phyloP scores from a whole-genome alignment of 2,797 vertebrate genomes.

The Gastrophryne carolinensis region DNA sequence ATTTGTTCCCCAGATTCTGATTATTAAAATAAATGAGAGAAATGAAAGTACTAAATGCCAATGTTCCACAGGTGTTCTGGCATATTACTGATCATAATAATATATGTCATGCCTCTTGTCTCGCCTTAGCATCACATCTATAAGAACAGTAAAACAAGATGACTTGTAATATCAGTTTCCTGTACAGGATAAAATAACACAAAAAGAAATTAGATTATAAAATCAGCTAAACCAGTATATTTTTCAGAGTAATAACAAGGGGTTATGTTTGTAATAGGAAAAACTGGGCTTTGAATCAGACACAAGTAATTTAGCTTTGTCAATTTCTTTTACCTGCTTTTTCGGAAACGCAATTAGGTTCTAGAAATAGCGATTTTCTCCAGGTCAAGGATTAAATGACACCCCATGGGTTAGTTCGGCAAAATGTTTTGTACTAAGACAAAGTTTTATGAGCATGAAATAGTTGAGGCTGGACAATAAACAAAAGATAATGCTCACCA shows the following conservation, averaged over 20 bases:
- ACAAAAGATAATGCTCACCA: not conserved
- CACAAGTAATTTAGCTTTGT: slow-evolving; percentile 2
- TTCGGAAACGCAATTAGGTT: slow-evolving; percentile 32
- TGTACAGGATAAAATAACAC: not conserved
- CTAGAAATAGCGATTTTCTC: slow-evolving; percentile 5
- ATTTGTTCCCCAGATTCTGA: slow-evolving; percentile 29
- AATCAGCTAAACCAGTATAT: slow-evolving; percentile 24
- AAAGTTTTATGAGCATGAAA: slow-evolving; percentile 1
- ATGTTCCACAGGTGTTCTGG: slow-evolving; percentile 27
- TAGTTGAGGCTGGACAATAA: not conserved
- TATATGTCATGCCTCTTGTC: slow-evolving; percentile 14
- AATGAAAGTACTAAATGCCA: slow-evolving; percentile 39
- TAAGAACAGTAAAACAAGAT: slow-evolving; percentile 32
- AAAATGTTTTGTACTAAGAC: slow-evolving; percentile 10
- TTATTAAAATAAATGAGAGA: slow-evolving; percentile 34
- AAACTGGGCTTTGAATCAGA: slow-evolving; percentile 7
- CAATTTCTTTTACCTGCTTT: slow-evolving; percentile 32
- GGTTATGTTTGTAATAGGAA: not conserved
- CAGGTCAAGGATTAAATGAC: slow-evolving; percentile 17
- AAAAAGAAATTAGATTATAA: slow-evolving; percentile 22
- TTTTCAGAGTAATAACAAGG: slow-evolving; percentile 20
- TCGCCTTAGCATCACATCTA: slow-evolving; percentile 18
- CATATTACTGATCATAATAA: slow-evolving; percentile 19
- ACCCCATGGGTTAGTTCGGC: slow-evolving; percentile 4
- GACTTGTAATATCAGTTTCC: slow-evolving; percentile 4